phyloP scores from a whole-genome alignment of 2,113 vertebrate species.

The Chloropsis cyanopogon region DNA sequence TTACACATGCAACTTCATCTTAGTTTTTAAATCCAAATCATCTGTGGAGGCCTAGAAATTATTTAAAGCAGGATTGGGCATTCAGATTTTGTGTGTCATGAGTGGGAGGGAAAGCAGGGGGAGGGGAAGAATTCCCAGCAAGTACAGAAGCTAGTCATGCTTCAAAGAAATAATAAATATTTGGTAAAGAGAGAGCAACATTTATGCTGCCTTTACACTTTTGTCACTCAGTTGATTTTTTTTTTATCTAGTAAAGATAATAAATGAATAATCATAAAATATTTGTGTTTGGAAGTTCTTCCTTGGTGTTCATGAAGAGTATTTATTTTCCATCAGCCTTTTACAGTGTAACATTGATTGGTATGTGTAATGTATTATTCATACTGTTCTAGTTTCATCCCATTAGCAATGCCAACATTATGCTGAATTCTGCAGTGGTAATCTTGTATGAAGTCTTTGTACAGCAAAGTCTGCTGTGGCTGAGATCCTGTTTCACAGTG shows the following conservation, averaged over 20 bases:
- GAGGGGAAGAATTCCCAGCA: background rate
- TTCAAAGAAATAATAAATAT: conserved; percentile 40
- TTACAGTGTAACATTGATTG: conserved; percentile 64
- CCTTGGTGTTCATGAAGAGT: conserved; percentile 54
- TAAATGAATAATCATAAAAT: conserved; percentile 47
- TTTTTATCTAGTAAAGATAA: conserved; percentile 20
- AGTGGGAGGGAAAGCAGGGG: background rate
- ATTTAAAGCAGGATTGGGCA: background rate
- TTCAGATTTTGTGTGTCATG: background rate
- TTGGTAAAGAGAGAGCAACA: conserved; percentile 23
- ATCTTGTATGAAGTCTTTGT: conserved; percentile 44
- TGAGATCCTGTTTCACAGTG: conserved; percentile 1
- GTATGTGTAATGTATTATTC: conserved; percentile 73
- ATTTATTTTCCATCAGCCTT: conserved; percentile 70
- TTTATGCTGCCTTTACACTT: conserved; percentile 34
- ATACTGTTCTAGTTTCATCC: conserved; percentile 68
- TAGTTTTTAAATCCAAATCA: background rate
- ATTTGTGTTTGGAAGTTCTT: conserved; percentile 61
- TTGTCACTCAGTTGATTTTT: conserved; percentile 2
- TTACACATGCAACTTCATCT: background rate
- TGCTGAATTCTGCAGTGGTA: conserved; percentile 39
- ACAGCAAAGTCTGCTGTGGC: background rate
- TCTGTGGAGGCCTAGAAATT: background rate
- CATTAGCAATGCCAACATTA: conserved; percentile 68
- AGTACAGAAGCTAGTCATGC: conserved; percentile 13